Evolutionary conservation across 2,113 vertebrate genomes (phyloP), one percentile per base, ranked within the genome.

Genomic region (Phyllopteryx taeniolatus): DNA sequence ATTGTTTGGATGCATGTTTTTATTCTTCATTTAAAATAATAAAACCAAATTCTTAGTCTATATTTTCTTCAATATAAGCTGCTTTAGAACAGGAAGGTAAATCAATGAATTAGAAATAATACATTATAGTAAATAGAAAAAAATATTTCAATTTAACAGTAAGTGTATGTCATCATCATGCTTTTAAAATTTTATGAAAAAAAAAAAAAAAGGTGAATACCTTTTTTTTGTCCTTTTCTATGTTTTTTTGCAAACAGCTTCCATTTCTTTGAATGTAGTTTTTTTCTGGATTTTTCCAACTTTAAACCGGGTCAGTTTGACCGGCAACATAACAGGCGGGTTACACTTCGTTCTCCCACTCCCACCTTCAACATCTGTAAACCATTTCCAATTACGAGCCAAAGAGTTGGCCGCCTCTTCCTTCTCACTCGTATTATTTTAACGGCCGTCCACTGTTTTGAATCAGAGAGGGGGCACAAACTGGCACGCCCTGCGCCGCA

Each of bases 401-500:
- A 22, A 17, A 44, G 70, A 85, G 76, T 72, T 84, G 84, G 84
- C 85, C 31, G 63, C 80, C 79, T 86, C 81, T 75, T 88, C 66
- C 74, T 82, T 82, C 82, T 83, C 82, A 74, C 83, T 86, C 73
- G 74, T 83, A 83, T 89, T 91, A 86, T 74, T 88, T 90, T 87
- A 91, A 90, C 86, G 89, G 85, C 82, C 47, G 17, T 80, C 80
- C 75, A 87, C 80, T 88, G 87, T 88, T 90, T 87, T 79, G 77
- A 85, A 83, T 89, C 81, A 73, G 70, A 71, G 72, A 79, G 79
- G 57, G 31, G 88, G 79, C 84, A 88, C 79, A 71, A 74, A 42
- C 83, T 88, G 84, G 84, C 85, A 89, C 74, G 70, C 75, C 82
- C 72, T 77, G 74, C 46, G 56, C 67, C 80, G 76, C 68, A 73